A percentile compares a stretch with the other conserved stretches of the same genome.
These are phyloP conservation scores for Haliclona indistincta DNA, from an alignment of 37 sponge, comb jelly and placozoan species.

Conservation along the genomic window DNA sequence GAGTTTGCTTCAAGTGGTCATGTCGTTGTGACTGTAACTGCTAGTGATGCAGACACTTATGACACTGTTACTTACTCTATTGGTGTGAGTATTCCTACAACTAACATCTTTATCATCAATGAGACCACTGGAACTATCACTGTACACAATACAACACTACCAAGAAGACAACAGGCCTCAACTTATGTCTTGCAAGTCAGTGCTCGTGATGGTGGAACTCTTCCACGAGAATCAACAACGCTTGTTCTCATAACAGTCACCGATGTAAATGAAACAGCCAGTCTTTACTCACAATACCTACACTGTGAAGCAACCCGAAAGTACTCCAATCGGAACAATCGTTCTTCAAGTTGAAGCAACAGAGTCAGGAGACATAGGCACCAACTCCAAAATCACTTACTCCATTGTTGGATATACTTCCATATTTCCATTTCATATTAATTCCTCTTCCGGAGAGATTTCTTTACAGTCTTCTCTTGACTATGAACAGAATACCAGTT, in stretches of 20 bases:
- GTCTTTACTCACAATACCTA: constrained; percentile 28
- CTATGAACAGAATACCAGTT: constrained; percentile 40
- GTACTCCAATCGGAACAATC: background rate
- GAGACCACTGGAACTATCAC: constrained; percentile 32
- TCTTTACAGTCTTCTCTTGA: constrained; percentile 31
- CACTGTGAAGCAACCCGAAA: constrained; percentile 37
- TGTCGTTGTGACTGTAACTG: constrained; percentile 24
- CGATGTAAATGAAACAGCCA: constrained; percentile 61
- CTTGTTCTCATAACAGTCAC: constrained; percentile 39
- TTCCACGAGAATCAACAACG: background rate
- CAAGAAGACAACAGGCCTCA: background rate
- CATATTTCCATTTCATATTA: background rate
- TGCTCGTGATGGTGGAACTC: constrained; percentile 33
- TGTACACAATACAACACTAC: background rate
- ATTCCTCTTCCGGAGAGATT: constrained; percentile 25
- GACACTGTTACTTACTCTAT: constrained; percentile 31
- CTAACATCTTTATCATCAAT: constrained; percentile 44
- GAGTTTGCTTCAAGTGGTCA: constrained; percentile 31
- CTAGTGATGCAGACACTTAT: constrained; percentile 46
- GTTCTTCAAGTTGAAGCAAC: constrained; percentile 40
- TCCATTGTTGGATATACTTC: constrained; percentile 1
- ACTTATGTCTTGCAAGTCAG: constrained; percentile 23
- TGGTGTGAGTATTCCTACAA: background rate
- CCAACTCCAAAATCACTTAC: constrained; percentile 51
- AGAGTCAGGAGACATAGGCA: constrained; percentile 52